A percentile compares a stretch with the other conserved stretches of the same genome.
These are phyloP conservation scores for Melitaea athalia DNA, from an alignment of 2,888 invertebrate species.

Conservation along the genomic window DNA sequence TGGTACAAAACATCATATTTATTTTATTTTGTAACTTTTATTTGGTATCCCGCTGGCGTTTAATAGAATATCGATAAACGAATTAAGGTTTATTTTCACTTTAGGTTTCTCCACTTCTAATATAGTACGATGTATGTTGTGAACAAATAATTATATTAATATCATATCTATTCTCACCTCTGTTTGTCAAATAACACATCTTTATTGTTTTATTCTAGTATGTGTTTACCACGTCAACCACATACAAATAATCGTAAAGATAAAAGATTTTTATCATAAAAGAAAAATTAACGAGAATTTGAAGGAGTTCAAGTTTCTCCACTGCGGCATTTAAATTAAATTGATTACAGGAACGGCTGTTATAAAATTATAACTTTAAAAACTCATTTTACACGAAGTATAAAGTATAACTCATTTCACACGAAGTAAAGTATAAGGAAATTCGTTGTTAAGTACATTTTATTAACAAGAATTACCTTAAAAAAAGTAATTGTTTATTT, in stretches of 20 bases:
- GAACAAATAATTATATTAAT: no score
- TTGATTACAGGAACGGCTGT: constrained; percentile 3
- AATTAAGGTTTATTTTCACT: no score
- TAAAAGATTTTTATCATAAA: not conserved
- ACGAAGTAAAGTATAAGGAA: not conserved
- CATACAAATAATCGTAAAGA: not conserved
- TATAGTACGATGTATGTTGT: no score
- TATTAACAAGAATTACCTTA: not conserved
- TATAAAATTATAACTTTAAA: not conserved
- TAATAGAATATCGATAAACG: no score
- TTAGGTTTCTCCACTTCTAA: no score
- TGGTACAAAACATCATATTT: no score
- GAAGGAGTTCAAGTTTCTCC: not conserved
- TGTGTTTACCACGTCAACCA: no score
- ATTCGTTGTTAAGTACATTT: not conserved
- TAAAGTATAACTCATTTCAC: not conserved
- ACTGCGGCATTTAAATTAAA: constrained; percentile 2
- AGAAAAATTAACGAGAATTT: not conserved
- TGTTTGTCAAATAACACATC: no score
- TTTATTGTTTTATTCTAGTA: no score
- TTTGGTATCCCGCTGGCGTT: no score
- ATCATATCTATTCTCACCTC: no score
- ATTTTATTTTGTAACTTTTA: no score
- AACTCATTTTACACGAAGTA: not conserved
- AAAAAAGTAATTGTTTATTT: not conserved